A percentile compares a stretch with the other conserved stretches of the same genome.
Conservation (phyloP, 1,140 invertebrate genomes). For the Ceratitis capitata region DNA sequence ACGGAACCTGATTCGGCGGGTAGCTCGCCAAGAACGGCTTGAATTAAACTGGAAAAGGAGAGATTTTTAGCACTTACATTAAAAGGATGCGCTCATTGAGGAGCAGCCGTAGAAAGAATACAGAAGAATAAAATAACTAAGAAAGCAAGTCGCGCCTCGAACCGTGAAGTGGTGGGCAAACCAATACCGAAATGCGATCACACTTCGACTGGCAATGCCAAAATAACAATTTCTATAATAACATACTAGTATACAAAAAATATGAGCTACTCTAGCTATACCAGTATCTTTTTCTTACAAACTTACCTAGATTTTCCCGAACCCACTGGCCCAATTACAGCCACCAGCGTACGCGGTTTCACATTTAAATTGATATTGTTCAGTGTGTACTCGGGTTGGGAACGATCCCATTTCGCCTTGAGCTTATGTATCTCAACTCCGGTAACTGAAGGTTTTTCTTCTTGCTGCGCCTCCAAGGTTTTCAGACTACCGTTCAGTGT, state of each 20-base stretch:
- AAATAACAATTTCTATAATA: no score
- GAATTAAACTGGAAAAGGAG: conserved; percentile 74
- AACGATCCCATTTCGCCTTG: conserved; percentile 59
- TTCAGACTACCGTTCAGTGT: conserved; percentile 50
- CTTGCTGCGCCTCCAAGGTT: conserved; percentile 31
- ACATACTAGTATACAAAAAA: no score
- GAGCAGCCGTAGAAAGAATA: not conserved
- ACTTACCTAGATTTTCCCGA: conserved; percentile 72
- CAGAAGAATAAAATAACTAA: not conserved
- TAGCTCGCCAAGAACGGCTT: conserved; percentile 83
- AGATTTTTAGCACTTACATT: not conserved
- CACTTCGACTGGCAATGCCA: no score
- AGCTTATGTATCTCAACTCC: conserved; percentile 54
- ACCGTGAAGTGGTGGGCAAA: no score
- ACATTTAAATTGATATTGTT: conserved; percentile 74
- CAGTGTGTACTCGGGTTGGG: conserved; percentile 66
- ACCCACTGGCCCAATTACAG: conserved; percentile 80
- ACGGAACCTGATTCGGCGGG: conserved; percentile 75
- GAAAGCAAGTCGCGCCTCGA: not conserved
- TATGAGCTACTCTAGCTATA: no score
- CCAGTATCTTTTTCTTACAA: no score
- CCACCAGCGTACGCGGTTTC: conserved; percentile 72
- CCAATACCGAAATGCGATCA: no score
- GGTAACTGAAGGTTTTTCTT: conserved; percentile 44
- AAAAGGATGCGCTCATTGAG: no score